Base-by-base conservation (phyloP, 2,113 vertebrate genomes). In the Chlorodrepanis virens region DNA sequence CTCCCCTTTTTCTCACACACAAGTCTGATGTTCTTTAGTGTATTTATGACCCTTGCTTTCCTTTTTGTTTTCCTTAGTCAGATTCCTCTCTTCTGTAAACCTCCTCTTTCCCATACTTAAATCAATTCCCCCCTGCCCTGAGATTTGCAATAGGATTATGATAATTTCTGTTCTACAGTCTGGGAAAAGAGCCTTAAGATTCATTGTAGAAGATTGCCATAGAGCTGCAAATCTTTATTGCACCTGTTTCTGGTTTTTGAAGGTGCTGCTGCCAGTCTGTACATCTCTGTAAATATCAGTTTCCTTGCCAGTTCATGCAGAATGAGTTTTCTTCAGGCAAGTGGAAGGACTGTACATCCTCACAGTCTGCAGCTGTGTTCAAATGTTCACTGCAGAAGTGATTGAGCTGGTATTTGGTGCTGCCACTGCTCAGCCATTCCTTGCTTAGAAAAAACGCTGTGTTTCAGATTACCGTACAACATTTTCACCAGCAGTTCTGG, bases 1-100 rank as follows among this genome's bases (percentile, higher is more conserved):
- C 22, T 18, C 7, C 7, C 2, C 3, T 12, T 1, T 50, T 22
- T 69, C 44, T 78, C 12, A 24, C 13, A 5, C 2, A 2, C 29
- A 82, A 84, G 4, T 67, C 5, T 53, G 37, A 33, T 72, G 10
- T 69, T 65, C 7, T 29, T 68, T 47, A 60, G 22, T 33, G 37
- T 29, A 11, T 70, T 53, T 80, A 27, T 81, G 68, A 75, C 8
- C 5, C 12, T 35, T 63, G 19, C 29, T 60, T 17, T 90, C 33
- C 25, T 78, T 37, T 83, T 80, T 87, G 18, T 87, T 86, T 27
- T 77, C 11, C 25, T 87, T 49, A 79, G 24, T 59, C 47, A 94
- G 28, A 64, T 82, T 93, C 22, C 12, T 77, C 25, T 89, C 25
- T 52, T 91, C 23, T 27, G 5, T 70, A 22, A 69, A 19, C 15